Evolutionary conservation across 2,888 invertebrate species (phyloP).

Genomic region (Tenthredo amoena): DNA sequence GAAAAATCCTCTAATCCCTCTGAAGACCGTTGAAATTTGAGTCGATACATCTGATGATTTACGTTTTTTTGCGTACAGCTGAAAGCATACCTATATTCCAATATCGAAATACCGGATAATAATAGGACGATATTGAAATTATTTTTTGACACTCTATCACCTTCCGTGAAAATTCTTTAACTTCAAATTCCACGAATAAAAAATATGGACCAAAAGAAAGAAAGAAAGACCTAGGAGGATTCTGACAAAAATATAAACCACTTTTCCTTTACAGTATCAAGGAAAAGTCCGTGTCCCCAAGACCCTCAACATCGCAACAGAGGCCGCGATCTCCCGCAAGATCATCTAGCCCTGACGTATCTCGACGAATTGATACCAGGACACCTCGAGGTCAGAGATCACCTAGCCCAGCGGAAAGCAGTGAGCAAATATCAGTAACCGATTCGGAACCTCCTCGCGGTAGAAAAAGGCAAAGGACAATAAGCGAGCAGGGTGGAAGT

Average conservation of each 20-base stretch:
- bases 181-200: background rate
- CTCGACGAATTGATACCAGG: constrained; percentile 24
- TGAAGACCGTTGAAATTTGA: too few relatives aligned
- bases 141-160: too few relatives aligned
- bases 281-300: constrained; percentile 58
- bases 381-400: constrained; percentile 47
- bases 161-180: too few relatives aligned
- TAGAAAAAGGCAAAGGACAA: constrained; percentile 53
- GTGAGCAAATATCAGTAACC: constrained; percentile 61
- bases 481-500: constrained; percentile 54
- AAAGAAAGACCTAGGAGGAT: background rate
- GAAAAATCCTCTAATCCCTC: too few relatives aligned
- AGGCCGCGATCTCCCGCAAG: constrained; percentile 54
- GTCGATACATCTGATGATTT: too few relatives aligned
- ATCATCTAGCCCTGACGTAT: constrained; percentile 28
- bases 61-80: too few relatives aligned
- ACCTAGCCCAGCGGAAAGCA: constrained; percentile 60
- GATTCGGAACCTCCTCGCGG: constrained; percentile 52
- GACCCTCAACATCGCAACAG: constrained; percentile 55
- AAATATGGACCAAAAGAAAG: background rate
- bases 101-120: too few relatives aligned
- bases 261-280: constrained; percentile 53
- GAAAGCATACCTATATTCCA: too few relatives aligned
- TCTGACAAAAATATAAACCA: background rate
- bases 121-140: too few relatives aligned